Percentiles rank a stretch among this genome's conserved stretches.
phyloP scores from a whole-genome alignment of 92 coral and sea anemone genomes.

The Epizoanthus ramosus region DNA sequence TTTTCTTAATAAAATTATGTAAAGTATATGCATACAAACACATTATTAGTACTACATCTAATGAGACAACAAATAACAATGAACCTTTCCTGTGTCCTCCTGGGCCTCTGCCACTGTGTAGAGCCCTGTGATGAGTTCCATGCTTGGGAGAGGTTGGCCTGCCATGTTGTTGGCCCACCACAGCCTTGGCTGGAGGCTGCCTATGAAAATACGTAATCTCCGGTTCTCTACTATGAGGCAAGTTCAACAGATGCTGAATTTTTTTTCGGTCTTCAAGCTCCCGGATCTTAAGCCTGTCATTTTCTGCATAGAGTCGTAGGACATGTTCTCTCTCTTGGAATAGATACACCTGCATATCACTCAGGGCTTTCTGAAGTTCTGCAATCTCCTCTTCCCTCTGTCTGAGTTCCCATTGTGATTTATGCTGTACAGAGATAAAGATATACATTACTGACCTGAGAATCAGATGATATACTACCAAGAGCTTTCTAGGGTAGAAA shows the following conservation, averaged over 20 bases:
- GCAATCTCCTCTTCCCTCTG: constrained; percentile 98
- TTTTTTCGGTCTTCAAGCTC: constrained; percentile 96
- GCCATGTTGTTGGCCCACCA: constrained; percentile 69
- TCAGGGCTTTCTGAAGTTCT: constrained; percentile 97
- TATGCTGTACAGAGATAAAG: constrained; percentile 60
- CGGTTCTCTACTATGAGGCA: constrained; percentile 76
- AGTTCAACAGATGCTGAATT: constrained; percentile 88
- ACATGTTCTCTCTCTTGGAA: constrained; percentile 99
- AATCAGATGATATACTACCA: not conserved
- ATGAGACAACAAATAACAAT: not conserved
- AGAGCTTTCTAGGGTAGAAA: too few relatives aligned
- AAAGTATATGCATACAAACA: too few relatives aligned
- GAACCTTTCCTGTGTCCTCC: constrained; percentile 97
- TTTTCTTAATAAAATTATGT: too few relatives aligned
- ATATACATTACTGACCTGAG: not conserved
- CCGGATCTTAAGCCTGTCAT: constrained; percentile 92
- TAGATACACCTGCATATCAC: constrained; percentile 98
- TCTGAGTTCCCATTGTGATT: constrained; percentile 95
- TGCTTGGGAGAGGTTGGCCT: constrained; percentile 30
- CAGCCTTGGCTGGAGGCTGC: constrained; percentile 93
- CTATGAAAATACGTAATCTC: constrained; percentile 97
- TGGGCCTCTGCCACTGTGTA: constrained; percentile 88
- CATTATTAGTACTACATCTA: not conserved
- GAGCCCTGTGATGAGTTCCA: not conserved
- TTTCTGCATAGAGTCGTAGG: constrained; percentile 93